Evolutionary conservation across 2,797 vertebrate genomes (phyloP).

Genomic region (Todus mexicanus): DNA sequence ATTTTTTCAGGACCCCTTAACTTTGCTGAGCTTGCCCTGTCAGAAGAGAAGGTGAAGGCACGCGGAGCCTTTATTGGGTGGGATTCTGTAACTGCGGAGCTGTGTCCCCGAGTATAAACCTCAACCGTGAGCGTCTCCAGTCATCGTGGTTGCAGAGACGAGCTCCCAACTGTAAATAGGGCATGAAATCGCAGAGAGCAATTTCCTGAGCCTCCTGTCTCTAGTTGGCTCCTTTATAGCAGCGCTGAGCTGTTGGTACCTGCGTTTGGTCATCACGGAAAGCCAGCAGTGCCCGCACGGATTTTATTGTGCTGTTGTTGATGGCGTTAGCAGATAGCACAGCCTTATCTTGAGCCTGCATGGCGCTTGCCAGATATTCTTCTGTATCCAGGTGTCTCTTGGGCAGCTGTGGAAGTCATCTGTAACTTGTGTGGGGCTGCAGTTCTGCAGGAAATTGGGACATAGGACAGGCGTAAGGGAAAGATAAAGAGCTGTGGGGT

Average conservation of each 20-base stretch:
- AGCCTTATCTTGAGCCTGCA: not conserved
- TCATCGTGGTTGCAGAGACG: accelerated
- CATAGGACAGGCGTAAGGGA: accelerated
- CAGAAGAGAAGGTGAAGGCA: not conserved
- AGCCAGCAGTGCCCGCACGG: not conserved
- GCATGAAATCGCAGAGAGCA: not conserved
- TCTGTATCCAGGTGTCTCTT: not conserved
- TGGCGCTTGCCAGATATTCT: not conserved
- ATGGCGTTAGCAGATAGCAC: not conserved
- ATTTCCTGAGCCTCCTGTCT: not conserved
- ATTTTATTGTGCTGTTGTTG: not conserved
- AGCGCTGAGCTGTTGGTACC: not conserved
- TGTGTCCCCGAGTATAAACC: not conserved
- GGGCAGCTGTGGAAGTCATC: not conserved
- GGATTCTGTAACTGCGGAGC: not conserved
- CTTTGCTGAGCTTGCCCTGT: not conserved
- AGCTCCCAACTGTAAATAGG: not conserved
- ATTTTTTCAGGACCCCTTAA: not conserved
- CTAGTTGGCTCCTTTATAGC: not conserved
- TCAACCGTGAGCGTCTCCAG: not conserved
- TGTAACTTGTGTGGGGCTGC: not conserved
- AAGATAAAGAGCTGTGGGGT: not conserved
- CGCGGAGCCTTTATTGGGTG: not conserved
- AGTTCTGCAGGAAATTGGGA: not conserved
- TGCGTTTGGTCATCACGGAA: not conserved